phyloP scores from a whole-genome alignment of 2,113 vertebrate species.

The Ploceus nigricollis region DNA sequence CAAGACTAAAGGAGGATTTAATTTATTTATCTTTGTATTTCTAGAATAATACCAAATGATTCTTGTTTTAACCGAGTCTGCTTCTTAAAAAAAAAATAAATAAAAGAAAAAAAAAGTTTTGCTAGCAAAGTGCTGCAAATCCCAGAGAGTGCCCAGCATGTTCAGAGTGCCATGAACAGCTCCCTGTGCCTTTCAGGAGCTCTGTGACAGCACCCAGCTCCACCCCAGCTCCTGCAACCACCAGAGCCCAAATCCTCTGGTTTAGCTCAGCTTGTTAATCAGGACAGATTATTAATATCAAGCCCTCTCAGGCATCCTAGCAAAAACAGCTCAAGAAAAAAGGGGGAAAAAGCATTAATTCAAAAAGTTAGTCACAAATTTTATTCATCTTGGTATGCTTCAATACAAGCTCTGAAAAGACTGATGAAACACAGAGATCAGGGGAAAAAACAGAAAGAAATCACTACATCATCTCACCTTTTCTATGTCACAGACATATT shows the following conservation, averaged over 20 bases:
- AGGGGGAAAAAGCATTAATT: fast-evolving
- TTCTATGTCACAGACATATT: not conserved
- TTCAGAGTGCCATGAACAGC: not conserved
- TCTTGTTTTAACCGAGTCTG: not conserved
- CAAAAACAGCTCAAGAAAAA: not conserved
- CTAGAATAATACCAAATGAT: constrained; percentile 14
- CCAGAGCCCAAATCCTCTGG: not conserved
- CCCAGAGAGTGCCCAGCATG: not conserved
- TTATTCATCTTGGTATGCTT: not conserved
- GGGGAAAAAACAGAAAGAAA: not conserved
- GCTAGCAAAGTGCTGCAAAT: not conserved
- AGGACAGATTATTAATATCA: not conserved
- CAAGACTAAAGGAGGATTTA: not conserved
- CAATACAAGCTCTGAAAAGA: not conserved
- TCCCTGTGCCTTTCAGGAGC: not conserved
- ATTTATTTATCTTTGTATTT: constrained; percentile 7
- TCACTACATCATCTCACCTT: not conserved
- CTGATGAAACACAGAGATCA: not conserved
- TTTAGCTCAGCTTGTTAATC: not conserved
- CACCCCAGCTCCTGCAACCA: not conserved
- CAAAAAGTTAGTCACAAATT: not conserved
- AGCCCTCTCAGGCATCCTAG: not conserved
- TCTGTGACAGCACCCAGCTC: fast-evolving
- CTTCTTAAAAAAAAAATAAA: not conserved
- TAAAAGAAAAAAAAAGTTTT: not conserved